Conservation (phyloP, 2,797 vertebrate species). For the Eutrigla gurnardus region DNA sequence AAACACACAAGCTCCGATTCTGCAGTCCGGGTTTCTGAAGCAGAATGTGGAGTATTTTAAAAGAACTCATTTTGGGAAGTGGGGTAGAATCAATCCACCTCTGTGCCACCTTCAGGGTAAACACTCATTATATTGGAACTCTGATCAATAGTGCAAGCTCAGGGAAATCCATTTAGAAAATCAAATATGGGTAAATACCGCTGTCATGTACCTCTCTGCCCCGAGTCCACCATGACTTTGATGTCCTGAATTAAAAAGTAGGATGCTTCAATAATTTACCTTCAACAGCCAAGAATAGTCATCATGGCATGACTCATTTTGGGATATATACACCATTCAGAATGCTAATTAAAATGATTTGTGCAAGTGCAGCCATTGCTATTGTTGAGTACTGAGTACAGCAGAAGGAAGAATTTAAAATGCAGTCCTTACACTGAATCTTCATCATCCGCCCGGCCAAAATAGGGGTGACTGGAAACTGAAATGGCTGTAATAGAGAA, state of each 20-base stretch:
- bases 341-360: constrained; percentile 26
- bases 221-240: constrained; percentile 56
- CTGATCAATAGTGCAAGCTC: constrained; percentile 79
- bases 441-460: constrained; percentile 90
- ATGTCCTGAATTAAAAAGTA: constrained; percentile 58
- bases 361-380: background rate
- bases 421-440: constrained; percentile 89
- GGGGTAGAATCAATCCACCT: constrained; percentile 77
- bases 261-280: constrained; percentile 37
- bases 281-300: constrained; percentile 23
- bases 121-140: constrained; percentile 74
- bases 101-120: constrained; percentile 80
- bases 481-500: constrained; percentile 87
- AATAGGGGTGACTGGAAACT: constrained; percentile 93
- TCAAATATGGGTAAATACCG: constrained; percentile 83
- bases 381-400: constrained; percentile 9
- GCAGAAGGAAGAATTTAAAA: constrained; percentile 24
- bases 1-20: background rate
- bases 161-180: constrained; percentile 79
- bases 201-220: constrained; percentile 68
- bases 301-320: constrained; percentile 21
- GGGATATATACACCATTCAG: constrained; percentile 32
- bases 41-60: constrained; percentile 57
- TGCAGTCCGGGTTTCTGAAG: constrained; percentile 12
- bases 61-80: constrained; percentile 62